A percentile compares a stretch with the other conserved stretches of the same genome.
phyloP scores from a whole-genome alignment of 2,888 invertebrate species.

The Pedicia rivosa region DNA sequence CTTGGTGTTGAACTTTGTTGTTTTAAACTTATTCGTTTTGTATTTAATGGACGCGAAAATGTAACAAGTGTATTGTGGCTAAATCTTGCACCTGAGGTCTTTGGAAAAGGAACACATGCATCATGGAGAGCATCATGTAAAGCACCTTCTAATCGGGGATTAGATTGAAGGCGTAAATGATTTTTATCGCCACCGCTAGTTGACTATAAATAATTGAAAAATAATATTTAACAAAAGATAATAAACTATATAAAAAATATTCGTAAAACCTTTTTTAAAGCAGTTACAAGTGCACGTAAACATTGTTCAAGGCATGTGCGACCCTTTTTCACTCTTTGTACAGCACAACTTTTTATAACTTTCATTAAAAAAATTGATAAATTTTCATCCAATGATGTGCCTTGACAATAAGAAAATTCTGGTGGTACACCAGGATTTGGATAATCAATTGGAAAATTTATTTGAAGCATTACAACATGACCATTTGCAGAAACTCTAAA shows the following conservation, averaged over 20 bases:
- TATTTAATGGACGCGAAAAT: slow-evolving; percentile 60
- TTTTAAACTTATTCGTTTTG: slow-evolving; percentile 49
- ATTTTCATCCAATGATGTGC: slow-evolving; percentile 51
- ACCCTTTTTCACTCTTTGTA: slow-evolving; percentile 69
- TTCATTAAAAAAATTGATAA: slow-evolving; percentile 61
- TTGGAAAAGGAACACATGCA: slow-evolving; percentile 82
- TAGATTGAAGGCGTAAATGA: slow-evolving; percentile 26
- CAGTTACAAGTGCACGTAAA: slow-evolving; percentile 49
- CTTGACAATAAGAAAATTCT: slow-evolving; percentile 48
- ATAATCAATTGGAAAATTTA: slow-evolving; percentile 57
- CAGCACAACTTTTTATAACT: slow-evolving; percentile 62
- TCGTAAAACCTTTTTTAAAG: slow-evolving; percentile 34
- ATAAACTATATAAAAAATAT: slow-evolving; percentile 1
- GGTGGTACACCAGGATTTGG: slow-evolving; percentile 49
- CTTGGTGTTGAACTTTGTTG: slow-evolving; percentile 65
- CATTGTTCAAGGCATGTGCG: slow-evolving; percentile 80
- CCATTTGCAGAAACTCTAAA: slow-evolving; percentile 27
- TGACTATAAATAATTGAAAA: slow-evolving; percentile 13
- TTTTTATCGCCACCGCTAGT: slow-evolving; percentile 23
- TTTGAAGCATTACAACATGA: slow-evolving; percentile 36
- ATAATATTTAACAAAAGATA: slow-evolving; percentile 2
- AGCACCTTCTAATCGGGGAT: slow-evolving; percentile 29
- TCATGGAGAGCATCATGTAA: slow-evolving; percentile 35
- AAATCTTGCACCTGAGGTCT: slow-evolving; percentile 87
- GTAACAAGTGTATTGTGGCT: slow-evolving; percentile 75